Conservation (phyloP, 2,888 invertebrate species). For the Hypomecis punctinalis region DNA sequence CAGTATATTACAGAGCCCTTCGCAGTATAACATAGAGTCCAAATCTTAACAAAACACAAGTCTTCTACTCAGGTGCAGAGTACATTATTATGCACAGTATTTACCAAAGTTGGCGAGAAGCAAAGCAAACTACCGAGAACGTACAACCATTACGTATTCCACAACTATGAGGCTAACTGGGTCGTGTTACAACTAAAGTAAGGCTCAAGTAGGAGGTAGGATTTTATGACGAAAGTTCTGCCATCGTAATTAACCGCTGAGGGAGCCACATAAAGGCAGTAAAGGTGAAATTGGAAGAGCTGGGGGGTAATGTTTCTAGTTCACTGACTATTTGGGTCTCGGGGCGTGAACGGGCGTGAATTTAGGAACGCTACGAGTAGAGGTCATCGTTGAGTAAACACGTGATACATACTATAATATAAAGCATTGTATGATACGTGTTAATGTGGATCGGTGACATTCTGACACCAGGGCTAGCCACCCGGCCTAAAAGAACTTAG, state of each 20-base stretch:
- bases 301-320: constrained; percentile 9
- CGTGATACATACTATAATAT: too few species aligned
- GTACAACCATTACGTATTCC: too few species aligned
- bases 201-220: not conserved
- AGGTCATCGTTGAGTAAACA: not conserved
- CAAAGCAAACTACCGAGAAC: not conserved
- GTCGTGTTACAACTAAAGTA: not conserved
- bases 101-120: not conserved
- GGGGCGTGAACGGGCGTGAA: not conserved
- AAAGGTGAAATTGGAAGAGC: constrained; percentile 5
- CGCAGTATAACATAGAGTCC: too few species aligned
- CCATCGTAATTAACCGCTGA: not conserved
- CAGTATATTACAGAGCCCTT: too few species aligned
- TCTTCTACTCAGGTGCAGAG: too few species aligned
- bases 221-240: constrained; percentile 7
- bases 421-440: too few species aligned
- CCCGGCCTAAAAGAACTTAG: too few species aligned
- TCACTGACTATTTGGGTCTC: constrained; percentile 6
- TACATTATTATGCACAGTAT: too few species aligned
- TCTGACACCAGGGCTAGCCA: too few species aligned
- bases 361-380: constrained; percentile 5
- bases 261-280: not conserved
- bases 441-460: too few species aligned
- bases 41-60: too few species aligned
- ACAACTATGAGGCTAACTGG: not conserved